phyloP scores from a whole-genome alignment of 1,140 invertebrate genomes.

The Nephila pilipes region DNA sequence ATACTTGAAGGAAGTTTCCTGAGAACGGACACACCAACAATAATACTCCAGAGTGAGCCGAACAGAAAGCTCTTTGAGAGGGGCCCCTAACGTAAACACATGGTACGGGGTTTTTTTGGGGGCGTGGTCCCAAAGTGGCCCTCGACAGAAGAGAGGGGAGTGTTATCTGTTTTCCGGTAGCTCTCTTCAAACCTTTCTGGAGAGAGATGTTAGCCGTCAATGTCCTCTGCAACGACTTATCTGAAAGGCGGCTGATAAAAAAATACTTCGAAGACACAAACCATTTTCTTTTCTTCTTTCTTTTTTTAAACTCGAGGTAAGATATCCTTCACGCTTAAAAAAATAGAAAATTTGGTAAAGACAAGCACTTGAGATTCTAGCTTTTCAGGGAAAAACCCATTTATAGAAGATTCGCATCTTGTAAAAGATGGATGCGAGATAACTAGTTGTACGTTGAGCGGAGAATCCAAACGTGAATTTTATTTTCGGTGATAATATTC shows the following conservation, averaged over 20 bases:
- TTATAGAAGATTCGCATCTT: too few species aligned
- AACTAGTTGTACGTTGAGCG: too few species aligned
- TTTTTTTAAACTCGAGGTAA: neutral
- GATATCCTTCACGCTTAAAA: neutral
- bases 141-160: slow-evolving; percentile 38
- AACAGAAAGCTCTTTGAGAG: slow-evolving; percentile 4
- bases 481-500: too few species aligned
- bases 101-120: neutral
- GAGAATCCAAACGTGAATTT: too few species aligned
- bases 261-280: neutral
- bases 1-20: slow-evolving; percentile 15
- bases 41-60: neutral
- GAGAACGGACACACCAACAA: slow-evolving; percentile 31
- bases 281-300: neutral
- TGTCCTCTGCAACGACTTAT: neutral
- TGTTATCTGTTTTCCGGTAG: slow-evolving; percentile 38
- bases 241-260: slow-evolving; percentile 14
- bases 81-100: neutral
- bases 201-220: neutral
- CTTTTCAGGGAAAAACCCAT: neutral
- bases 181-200: neutral
- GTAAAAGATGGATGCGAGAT: too few species aligned
- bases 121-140: slow-evolving; percentile 32
- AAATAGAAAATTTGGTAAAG: neutral
- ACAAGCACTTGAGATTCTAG: neutral